Evolutionary conservation across 2,888 invertebrate species (phyloP), one percentile per base, ranked within the genome.

Genomic region (Nasonia oneida): DNA sequence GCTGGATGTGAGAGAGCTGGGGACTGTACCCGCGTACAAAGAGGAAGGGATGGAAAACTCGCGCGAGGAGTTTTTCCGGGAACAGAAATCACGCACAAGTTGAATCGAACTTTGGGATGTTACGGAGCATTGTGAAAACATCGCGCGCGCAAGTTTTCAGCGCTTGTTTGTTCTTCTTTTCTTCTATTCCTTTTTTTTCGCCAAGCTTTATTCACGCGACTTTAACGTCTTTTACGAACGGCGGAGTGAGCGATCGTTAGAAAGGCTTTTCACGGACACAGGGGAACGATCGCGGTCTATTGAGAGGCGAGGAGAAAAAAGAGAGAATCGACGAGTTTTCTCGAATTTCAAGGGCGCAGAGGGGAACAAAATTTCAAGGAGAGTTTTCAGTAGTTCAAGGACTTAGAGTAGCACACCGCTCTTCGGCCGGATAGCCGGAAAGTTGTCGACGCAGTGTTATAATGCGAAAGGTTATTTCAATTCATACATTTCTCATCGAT

Each of bases 401-500:
- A 67, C 67, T 67, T 33, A 10, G 29, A 67, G 29, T 29, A 29
- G 67, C 5, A 57, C 57, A 37, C 3, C 4, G 37, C 4, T 3
- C n/a, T 1, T 1, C 15, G n/a, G 57, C 47, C n/a, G n/a, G n/a
- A 64, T 29, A 10, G 1, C 64, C 29, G 10, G 33, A 33, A 67
- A 67, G 67, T 67, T 67, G 29, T 33, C n/a, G 67, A 33, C 33
- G 29, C 29, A 67, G 3, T 67, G 67, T 67, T 67, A 67, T 33
- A 67, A 67, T 67, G 67, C 12, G 67, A 33, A 67, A 67, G 67
- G 33, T 29, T 67, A 67, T 67, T 67, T 67, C 67, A 29, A 67
- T 67, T 67, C 67, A 67, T 67, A 15, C 29, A 47, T 33, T 29
- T 12, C 50, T 47, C 50, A 23, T 74, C 33, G 33, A 67, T 33